Evolutionary conservation across 2,888 invertebrate species (phyloP).

Genomic region (Physocephala rufipes): DNA sequence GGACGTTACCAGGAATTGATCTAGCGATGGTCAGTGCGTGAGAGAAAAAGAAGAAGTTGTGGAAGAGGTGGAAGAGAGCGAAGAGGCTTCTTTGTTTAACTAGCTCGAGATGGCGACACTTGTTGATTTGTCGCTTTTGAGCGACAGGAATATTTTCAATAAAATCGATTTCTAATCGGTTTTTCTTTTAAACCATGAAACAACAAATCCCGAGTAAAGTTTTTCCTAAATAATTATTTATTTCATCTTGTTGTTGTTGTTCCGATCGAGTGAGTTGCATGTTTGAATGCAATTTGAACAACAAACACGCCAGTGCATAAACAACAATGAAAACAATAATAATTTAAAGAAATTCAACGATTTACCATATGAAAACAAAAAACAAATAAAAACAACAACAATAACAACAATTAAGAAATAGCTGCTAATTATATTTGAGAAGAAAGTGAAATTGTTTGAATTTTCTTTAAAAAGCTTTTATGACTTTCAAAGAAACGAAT

Average conservation of each 20-base stretch:
- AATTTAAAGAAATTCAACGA: background rate
- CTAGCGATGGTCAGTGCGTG: background rate
- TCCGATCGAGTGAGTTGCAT: slow-evolving; percentile 18
- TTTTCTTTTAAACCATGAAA: background rate
- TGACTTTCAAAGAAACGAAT: background rate
- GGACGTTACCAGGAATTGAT: slow-evolving; percentile 7
- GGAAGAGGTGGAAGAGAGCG: background rate
- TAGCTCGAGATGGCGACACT: background rate
- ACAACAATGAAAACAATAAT: too few species aligned
- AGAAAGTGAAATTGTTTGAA: slow-evolving; percentile 27
- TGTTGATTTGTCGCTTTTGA: too few species aligned
- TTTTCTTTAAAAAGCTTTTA: slow-evolving; percentile 21
- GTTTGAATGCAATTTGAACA: background rate
- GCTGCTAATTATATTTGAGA: background rate
- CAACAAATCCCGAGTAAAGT: slow-evolving; percentile 4
- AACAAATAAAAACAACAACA: too few species aligned
- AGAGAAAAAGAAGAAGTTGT: background rate
- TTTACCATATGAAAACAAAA: background rate
- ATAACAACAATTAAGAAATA: too few species aligned
- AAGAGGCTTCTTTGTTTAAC: background rate
- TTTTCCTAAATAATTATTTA: background rate
- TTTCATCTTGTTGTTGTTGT: background rate
- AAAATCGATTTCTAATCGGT: too few species aligned
- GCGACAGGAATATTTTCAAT: background rate
- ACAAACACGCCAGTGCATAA: too few species aligned